Conservation (phyloP, 2,113 vertebrate genomes). For the Lontra canadensis region DNA sequence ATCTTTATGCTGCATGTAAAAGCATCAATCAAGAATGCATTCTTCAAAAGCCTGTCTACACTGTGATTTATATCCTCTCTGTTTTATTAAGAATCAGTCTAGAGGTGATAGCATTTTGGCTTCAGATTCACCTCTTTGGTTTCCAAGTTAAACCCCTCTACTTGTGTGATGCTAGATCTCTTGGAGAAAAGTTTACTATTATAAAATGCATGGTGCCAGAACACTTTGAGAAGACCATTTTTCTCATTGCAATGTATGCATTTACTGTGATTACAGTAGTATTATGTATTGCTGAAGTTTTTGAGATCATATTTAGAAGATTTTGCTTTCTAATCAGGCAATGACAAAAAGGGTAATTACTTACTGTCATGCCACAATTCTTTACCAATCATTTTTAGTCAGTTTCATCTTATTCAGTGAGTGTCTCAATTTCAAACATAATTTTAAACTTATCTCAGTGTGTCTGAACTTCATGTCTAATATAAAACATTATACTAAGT, state of each 20-base stretch:
- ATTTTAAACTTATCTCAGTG: background rate
- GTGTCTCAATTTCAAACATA: constrained; percentile 57
- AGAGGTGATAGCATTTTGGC: constrained; percentile 92
- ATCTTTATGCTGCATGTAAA: constrained; percentile 90
- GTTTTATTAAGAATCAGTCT: constrained; percentile 91
- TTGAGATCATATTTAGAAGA: constrained; percentile 90
- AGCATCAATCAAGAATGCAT: constrained; percentile 92
- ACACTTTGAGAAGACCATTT: constrained; percentile 95
- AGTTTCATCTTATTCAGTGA: constrained; percentile 35
- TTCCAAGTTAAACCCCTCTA: constrained; percentile 90
- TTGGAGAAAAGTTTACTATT: constrained; percentile 87
- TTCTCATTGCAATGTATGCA: constrained; percentile 93
- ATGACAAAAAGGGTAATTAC: constrained; percentile 70
- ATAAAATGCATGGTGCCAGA: constrained; percentile 91
- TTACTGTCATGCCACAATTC: background rate
- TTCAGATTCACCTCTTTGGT: constrained; percentile 92
- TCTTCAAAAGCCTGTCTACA: constrained; percentile 88
- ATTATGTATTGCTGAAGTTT: constrained; percentile 89
- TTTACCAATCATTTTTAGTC: background rate
- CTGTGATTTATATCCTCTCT: constrained; percentile 90
- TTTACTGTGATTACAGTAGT: constrained; percentile 92
- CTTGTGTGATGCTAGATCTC: constrained; percentile 86
- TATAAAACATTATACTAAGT: constrained; percentile 17
- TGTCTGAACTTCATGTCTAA: constrained; percentile 14
- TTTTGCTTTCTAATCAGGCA: constrained; percentile 87